A percentile compares a stretch with the other conserved stretches of the same genome.
phyloP scores from a whole-genome alignment of 2,113 vertebrate species.

The Pampusana beccarii region DNA sequence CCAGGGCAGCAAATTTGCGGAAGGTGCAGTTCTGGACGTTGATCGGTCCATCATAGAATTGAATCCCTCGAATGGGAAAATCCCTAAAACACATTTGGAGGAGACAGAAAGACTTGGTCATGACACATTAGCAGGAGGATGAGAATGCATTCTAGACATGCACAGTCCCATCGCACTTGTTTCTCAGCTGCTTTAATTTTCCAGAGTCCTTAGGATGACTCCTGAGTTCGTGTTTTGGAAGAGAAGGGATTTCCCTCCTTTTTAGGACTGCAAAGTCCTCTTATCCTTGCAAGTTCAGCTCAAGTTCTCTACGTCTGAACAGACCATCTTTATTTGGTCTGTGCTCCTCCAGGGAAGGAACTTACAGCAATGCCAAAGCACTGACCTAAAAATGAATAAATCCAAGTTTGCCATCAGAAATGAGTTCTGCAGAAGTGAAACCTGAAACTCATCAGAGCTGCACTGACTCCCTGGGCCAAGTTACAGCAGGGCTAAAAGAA shows the following conservation, averaged over 20 bases:
- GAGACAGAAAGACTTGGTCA: background rate
- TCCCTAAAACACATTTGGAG: slow-evolving; percentile 73
- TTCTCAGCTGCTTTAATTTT: background rate
- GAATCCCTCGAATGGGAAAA: slow-evolving; percentile 93
- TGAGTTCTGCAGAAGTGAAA: slow-evolving; percentile 44
- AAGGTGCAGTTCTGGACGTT: slow-evolving; percentile 95
- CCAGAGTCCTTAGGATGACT: background rate
- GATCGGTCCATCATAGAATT: slow-evolving; percentile 95
- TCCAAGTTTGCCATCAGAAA: background rate
- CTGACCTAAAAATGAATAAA: slow-evolving; percentile 32
- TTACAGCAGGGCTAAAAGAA: background rate
- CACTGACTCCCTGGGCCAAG: background rate
- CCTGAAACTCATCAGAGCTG: background rate
- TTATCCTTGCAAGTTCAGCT: slow-evolving; percentile 18
- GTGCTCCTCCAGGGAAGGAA: slow-evolving; percentile 13
- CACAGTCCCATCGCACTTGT: background rate
- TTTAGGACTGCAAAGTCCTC: background rate
- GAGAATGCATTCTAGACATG: background rate
- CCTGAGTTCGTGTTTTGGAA: background rate
- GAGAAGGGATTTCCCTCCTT: slow-evolving; percentile 2
- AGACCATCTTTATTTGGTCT: slow-evolving; percentile 33
- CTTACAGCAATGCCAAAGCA: background rate
- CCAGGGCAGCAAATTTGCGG: slow-evolving; percentile 88
- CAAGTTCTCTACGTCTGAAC: background rate
- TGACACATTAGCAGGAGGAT: background rate